Conservation (phyloP, 2,797 vertebrate species). For the Garrulus glandarius region DNA sequence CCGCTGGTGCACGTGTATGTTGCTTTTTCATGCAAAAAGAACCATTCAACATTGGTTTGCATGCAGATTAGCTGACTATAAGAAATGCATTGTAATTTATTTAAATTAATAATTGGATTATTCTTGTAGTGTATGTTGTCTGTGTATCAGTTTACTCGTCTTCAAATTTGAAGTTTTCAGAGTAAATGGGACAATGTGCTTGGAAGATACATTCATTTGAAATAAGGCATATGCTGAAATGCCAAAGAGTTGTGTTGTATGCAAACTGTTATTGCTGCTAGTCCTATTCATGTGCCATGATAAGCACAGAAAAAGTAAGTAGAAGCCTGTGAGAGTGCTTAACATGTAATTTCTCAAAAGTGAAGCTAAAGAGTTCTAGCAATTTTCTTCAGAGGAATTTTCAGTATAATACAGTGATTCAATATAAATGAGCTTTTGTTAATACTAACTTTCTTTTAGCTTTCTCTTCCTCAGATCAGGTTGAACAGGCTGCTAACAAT, state of each 20-base stretch:
- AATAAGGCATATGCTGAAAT: not conserved
- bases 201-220: not conserved
- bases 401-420: not conserved
- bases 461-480: slow-evolving; percentile 94
- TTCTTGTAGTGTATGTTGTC: not conserved
- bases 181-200: not conserved
- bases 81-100: not conserved
- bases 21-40: not conserved
- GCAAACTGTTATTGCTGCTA: not conserved
- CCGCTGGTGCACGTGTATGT: fast-evolving
- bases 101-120: not conserved
- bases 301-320: not conserved
- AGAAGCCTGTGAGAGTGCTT: not conserved
- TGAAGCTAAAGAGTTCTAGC: not conserved
- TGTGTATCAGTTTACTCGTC: slow-evolving; percentile 8
- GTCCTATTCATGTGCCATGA: not conserved
- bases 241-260: not conserved
- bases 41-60: not conserved
- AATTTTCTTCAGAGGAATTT: not conserved
- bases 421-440: not conserved
- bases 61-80: not conserved
- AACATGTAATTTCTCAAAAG: not conserved
- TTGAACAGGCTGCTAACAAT: slow-evolving; percentile 94
- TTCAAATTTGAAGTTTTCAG: slow-evolving; percentile 34
- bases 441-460: slow-evolving; percentile 78